A percentile compares a stretch with the other conserved stretches of the same genome.
Evolutionary conservation across 2,888 invertebrate genomes (phyloP).

Genomic region (Leptopilina drosophilae): DNA sequence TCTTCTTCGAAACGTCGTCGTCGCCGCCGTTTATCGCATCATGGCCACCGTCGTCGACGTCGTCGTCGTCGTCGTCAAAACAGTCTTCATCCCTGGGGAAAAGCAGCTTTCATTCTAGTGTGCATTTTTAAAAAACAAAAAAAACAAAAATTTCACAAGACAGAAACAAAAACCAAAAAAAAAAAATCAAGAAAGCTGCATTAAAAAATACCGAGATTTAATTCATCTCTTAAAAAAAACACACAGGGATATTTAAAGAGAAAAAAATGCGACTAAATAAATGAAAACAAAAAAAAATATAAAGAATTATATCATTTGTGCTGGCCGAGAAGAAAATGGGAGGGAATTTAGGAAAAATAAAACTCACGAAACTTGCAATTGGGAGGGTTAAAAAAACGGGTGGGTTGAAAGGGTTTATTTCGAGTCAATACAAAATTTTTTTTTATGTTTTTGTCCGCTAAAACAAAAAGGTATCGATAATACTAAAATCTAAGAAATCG

Average conservation of each 20-base stretch:
- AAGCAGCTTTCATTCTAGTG: constrained; percentile 45
- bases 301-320: constrained; percentile 46
- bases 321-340: constrained; percentile 63
- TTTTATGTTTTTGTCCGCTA: constrained; percentile 55
- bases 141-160: too few relatives aligned
- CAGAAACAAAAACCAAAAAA: too few relatives aligned
- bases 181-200: neutral
- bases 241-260: constrained; percentile 38
- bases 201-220: neutral
- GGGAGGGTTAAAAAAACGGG: constrained; percentile 60
- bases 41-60: constrained; percentile 58
- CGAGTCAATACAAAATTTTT: constrained; percentile 3
- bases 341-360: constrained; percentile 11
- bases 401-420: constrained; percentile 63
- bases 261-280: constrained; percentile 55
- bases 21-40: constrained; percentile 67
- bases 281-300: constrained; percentile 47
- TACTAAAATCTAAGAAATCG: constrained; percentile 6
- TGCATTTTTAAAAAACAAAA: neutral
- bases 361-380: constrained; percentile 48
- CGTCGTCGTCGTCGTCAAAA: constrained; percentile 63
- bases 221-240: constrained; percentile 20
- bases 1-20: constrained; percentile 76
- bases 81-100: constrained; percentile 52
- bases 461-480: constrained; percentile 4